phyloP scores from a whole-genome alignment of 2,797 vertebrate species.

The Pseudomugil gertrudae region DNA sequence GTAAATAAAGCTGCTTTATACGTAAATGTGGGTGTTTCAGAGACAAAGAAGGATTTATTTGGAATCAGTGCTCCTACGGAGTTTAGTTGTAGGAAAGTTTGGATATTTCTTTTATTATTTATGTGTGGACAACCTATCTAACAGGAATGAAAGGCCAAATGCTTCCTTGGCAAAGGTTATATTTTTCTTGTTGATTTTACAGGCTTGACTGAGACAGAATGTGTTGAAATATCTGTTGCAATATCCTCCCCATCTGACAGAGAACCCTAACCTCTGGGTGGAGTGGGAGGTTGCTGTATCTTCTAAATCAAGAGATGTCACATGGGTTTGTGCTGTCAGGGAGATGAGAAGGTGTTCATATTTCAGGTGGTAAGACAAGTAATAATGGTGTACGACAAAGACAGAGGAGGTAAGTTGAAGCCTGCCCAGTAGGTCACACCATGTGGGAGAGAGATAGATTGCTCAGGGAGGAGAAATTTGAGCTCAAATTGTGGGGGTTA shows the following conservation, averaged over 20 bases:
- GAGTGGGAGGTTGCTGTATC: constrained; percentile 49
- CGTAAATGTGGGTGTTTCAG: constrained; percentile 3
- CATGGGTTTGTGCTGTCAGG: constrained; percentile 52
- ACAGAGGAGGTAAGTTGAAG: constrained; percentile 77
- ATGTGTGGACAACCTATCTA: constrained; percentile 11
- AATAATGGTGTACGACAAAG: constrained; percentile 75
- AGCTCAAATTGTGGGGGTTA: constrained; percentile 68
- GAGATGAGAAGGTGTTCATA: constrained; percentile 67
- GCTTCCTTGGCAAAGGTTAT: constrained; percentile 6
- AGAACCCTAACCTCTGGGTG: constrained; percentile 35
- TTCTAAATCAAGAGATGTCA: constrained; percentile 69
- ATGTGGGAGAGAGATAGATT: constrained; percentile 73
- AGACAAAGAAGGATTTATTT: background rate
- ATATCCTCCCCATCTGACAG: constrained; percentile 62
- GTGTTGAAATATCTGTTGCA: constrained; percentile 74
- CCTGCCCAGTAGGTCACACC: constrained; percentile 72
- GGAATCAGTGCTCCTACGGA: background rate
- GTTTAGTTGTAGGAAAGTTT: background rate
- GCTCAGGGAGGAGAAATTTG: constrained; percentile 71
- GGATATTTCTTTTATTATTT: constrained; percentile 3
- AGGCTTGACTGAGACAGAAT: constrained; percentile 52
- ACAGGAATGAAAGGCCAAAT: background rate
- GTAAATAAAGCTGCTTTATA: constrained; percentile 1
- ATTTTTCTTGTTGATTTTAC: constrained; percentile 37
- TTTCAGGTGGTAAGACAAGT: constrained; percentile 71